Conservation (phyloP, 2,888 invertebrate genomes). For the Bombyx huttoni region DNA sequence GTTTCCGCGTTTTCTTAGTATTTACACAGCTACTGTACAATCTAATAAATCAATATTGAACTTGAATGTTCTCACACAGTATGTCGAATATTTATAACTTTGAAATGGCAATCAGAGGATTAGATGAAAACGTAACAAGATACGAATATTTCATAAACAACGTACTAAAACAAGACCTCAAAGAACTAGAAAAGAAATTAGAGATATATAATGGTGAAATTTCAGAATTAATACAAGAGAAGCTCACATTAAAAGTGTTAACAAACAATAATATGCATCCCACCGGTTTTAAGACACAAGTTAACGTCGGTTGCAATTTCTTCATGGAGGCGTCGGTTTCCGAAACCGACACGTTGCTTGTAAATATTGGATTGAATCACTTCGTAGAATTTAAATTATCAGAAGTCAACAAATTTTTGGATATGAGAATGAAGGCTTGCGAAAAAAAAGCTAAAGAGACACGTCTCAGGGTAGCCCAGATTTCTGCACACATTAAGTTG, state of each 20-base stretch:
- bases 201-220: constrained; percentile 77
- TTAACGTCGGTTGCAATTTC: constrained; percentile 88
- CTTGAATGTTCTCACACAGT: not conserved
- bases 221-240: constrained; percentile 80
- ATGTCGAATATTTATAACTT: not conserved
- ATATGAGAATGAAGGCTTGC: constrained; percentile 77
- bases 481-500: constrained; percentile 84
- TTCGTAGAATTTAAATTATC: constrained; percentile 79
- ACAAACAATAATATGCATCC: constrained; percentile 66
- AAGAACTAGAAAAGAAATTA: constrained; percentile 70
- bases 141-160: constrained; percentile 87
- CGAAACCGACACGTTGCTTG: constrained; percentile 76
- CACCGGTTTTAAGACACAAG: constrained; percentile 55
- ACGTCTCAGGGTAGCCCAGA: constrained; percentile 76
- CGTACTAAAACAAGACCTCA: constrained; percentile 80
- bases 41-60: too few species aligned
- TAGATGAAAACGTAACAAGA: constrained; percentile 32
- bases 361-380: constrained; percentile 83
- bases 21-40: too few species aligned
- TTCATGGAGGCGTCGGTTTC: constrained; percentile 83
- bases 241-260: constrained; percentile 78
- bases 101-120: constrained; percentile 27
- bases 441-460: constrained; percentile 75
- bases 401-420: constrained; percentile 81
- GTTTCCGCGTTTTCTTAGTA: too few species aligned